Evolutionary conservation across 2,888 invertebrate genomes (phyloP).

Genomic region (Drosophila neotestacea): DNA sequence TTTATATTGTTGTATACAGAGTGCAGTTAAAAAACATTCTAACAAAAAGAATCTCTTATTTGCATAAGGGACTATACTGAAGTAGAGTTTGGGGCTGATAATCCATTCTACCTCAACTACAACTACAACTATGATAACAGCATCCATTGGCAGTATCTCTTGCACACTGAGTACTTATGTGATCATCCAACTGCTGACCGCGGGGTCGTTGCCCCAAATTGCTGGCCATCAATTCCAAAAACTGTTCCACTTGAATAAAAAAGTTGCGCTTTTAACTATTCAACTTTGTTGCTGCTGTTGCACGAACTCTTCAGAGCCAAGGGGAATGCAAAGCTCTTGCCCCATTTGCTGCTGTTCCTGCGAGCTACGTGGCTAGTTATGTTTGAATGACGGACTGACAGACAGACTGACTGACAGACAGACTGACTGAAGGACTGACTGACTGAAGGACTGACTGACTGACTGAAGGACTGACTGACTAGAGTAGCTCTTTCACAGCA

Average conservation of each 20-base stretch:
- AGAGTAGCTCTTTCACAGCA: slow-evolving; percentile 9
- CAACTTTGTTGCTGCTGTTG: slow-evolving; percentile 64
- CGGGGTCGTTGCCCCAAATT: slow-evolving; percentile 51
- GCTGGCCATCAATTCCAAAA: slow-evolving; percentile 42
- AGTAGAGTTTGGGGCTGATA: slow-evolving; percentile 6
- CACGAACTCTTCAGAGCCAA: slow-evolving; percentile 9
- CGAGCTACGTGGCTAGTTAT: slow-evolving; percentile 11
- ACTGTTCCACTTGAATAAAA: slow-evolving; percentile 57
- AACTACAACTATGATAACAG: slow-evolving; percentile 18
- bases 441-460: slow-evolving; percentile 33
- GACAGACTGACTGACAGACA: slow-evolving; percentile 35
- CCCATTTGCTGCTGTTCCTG: slow-evolving; percentile 4
- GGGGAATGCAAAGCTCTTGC: background rate
- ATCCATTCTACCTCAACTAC: slow-evolving; percentile 11
- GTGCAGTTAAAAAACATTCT: background rate
- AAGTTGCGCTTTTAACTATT: slow-evolving; percentile 60
- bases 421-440: slow-evolving; percentile 17
- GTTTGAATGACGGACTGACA: slow-evolving; percentile 13
- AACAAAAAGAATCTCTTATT: background rate
- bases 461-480: slow-evolving; percentile 17
- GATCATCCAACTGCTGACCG: slow-evolving; percentile 13
- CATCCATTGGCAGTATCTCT: slow-evolving; percentile 7
- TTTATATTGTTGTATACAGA: background rate
- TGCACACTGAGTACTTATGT: slow-evolving; percentile 4
- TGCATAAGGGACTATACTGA: background rate